Evolutionary conservation across 2,113 vertebrate genomes (phyloP).

Genomic region (Pseudonaja textilis): DNA sequence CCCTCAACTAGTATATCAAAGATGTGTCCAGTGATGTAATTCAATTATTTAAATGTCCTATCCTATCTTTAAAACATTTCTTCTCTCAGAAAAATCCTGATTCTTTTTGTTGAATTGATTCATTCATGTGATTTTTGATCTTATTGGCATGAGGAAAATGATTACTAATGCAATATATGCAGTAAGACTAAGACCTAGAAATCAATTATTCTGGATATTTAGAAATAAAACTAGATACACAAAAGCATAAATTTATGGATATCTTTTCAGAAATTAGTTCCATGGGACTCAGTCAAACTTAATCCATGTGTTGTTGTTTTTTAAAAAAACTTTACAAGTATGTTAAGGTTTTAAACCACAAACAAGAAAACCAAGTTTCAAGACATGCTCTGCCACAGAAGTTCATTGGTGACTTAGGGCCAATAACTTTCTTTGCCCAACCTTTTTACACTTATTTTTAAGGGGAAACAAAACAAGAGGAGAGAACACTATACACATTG

Average conservation of each 20-base stretch:
- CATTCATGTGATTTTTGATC: not conserved
- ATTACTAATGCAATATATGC: not conserved
- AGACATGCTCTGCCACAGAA: not conserved
- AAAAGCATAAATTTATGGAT: not conserved
- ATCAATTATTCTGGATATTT: not conserved
- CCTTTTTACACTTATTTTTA: no score
- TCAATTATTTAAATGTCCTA: not conserved
- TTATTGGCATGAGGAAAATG: not conserved
- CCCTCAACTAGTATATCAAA: not conserved
- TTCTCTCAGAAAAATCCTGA: not conserved
- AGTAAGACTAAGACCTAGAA: not conserved
- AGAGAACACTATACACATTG: no score
- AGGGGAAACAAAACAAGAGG: no score
- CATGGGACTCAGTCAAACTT: not conserved
- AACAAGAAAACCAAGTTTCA: not conserved
- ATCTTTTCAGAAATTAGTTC: not conserved
- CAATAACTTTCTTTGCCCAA: not conserved
- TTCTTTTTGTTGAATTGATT: not conserved
- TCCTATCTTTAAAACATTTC: not conserved
- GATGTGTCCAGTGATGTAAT: not conserved
- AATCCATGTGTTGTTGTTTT: not conserved
- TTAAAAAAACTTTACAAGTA: not conserved
- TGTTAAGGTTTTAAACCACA: not conserved
- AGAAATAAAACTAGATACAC: not conserved
- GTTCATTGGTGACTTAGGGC: not conserved